A percentile compares a stretch with the other conserved stretches of the same genome.
Conservation (phyloP, 2,113 vertebrate species). For the Megaleporinus macrocephalus region DNA sequence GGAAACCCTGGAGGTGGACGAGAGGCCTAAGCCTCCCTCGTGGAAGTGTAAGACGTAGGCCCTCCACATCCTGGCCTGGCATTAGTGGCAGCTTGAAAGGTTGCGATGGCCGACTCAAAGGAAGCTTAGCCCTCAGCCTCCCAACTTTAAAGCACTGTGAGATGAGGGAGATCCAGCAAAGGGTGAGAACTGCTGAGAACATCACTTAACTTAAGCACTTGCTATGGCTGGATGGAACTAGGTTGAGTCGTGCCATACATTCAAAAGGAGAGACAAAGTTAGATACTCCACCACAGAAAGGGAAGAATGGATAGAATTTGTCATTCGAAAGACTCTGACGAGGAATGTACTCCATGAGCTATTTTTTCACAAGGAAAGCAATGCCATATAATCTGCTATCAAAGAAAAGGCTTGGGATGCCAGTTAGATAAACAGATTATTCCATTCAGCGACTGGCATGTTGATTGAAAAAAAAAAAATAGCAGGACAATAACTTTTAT, state of each 20-base stretch:
- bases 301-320: background rate
- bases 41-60: too few relatives aligned
- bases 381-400: background rate
- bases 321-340: background rate
- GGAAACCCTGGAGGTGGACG: too few relatives aligned
- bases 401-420: background rate
- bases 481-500: conserved; percentile 1
- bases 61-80: too few relatives aligned
- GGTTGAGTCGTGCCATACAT: background rate
- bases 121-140: too few relatives aligned
- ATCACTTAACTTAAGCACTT: too few relatives aligned
- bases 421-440: background rate
- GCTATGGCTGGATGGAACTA: background rate
- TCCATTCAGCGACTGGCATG: background rate
- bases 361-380: conserved; percentile 8
- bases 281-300: background rate
- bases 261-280: background rate
- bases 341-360: background rate
- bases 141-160: too few relatives aligned
- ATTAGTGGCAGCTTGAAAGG: too few relatives aligned
- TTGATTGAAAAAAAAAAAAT: background rate
- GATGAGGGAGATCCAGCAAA: too few relatives aligned
- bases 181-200: too few relatives aligned
- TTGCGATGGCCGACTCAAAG: too few relatives aligned
- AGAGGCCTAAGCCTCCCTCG: too few relatives aligned